Base-by-base conservation (phyloP, 35 echinoderm and acorn worm genomes). In the Apostichopus parvimensis region DNA sequence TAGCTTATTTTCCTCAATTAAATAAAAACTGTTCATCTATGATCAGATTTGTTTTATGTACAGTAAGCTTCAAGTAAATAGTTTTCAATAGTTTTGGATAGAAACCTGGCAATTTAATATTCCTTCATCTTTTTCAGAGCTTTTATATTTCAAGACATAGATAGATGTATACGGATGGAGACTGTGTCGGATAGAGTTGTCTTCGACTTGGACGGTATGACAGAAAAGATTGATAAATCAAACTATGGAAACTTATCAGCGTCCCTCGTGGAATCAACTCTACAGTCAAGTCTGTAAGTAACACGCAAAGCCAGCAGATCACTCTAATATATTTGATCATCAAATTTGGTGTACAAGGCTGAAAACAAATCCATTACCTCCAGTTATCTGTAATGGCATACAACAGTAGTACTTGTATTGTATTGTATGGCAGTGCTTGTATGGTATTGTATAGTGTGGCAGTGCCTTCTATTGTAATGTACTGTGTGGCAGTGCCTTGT, bases 121-220 rank as follows among this genome's bases (percentile, higher is more conserved):
- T 70, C 20, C 45, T 54, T 53, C 62, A 34, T 45, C 34, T 45
- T 45, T 45, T 45, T 4, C 95, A 99, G 97, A 71, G 88, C 81
- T 15, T 75, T 99, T 87, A 91, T 94, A 77, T 96, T 98, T 90
- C 92, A 96, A 57, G 97, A 98, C 62, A 98, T 98, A 24, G 97
- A 98, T 70, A 79, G 97, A 53, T 89, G 94, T 13, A 94, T 98
- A 13, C 90, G 95, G 71, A 91, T 91, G 25, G 83, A 96, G 15
- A 87, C 89, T 17, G 83, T 98, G 10, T 92, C 94, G 5, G 97
- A 98, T 17, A 96, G 78, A 79, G 82, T 94, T 1, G 95, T 99
- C 21, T 99, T 89, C 92, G 95, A 99, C 79, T 56, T 99, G 53
- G 97, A 98, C 86, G 66, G 76, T 45, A 78, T 94, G 22, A 95